A percentile compares a stretch with the other conserved stretches of the same genome.
These are phyloP conservation scores for Tamandua tetradactyla DNA, from an alignment of 2,797 vertebrate genomes.

Conservation along the genomic window DNA sequence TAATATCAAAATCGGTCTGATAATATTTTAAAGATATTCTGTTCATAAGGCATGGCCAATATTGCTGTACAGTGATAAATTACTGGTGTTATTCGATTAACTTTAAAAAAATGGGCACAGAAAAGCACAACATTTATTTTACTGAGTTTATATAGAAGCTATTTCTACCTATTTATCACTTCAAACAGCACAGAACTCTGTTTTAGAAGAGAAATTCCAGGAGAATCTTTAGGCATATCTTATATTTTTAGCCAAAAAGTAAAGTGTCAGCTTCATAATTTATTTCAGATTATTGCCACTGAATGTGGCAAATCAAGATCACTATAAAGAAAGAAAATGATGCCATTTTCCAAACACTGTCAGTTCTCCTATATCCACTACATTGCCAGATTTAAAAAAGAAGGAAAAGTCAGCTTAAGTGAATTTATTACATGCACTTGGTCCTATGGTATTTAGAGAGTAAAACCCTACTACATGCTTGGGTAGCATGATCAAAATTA, in stretches of 20 bases:
- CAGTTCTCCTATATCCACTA: rapidly evolving
- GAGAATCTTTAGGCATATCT: not conserved
- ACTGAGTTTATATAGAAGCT: constrained; percentile 33
- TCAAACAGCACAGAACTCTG: constrained; percentile 13
- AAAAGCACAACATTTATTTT: constrained; percentile 49
- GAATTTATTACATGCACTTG: not conserved
- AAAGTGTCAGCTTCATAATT: not conserved
- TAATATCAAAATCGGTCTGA: not conserved
- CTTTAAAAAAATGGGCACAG: constrained; percentile 40
- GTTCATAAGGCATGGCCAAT: not conserved
- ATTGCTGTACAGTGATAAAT: not conserved
- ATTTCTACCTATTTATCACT: constrained; percentile 59
- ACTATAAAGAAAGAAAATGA: not conserved
- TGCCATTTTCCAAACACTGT: not conserved
- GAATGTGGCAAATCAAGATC: not conserved
- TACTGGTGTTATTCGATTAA: not conserved
- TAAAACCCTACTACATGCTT: not conserved
- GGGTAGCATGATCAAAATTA: not conserved
- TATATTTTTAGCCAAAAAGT: not conserved
- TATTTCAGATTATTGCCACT: not conserved
- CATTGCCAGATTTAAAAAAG: not conserved
- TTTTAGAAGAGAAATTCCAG: constrained; percentile 52
- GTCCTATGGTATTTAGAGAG: not conserved
- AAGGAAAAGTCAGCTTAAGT: not conserved
- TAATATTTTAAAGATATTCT: constrained; percentile 25